Base-by-base conservation (phyloP, 2,888 invertebrate genomes). In the Plagiodera versicolora region DNA sequence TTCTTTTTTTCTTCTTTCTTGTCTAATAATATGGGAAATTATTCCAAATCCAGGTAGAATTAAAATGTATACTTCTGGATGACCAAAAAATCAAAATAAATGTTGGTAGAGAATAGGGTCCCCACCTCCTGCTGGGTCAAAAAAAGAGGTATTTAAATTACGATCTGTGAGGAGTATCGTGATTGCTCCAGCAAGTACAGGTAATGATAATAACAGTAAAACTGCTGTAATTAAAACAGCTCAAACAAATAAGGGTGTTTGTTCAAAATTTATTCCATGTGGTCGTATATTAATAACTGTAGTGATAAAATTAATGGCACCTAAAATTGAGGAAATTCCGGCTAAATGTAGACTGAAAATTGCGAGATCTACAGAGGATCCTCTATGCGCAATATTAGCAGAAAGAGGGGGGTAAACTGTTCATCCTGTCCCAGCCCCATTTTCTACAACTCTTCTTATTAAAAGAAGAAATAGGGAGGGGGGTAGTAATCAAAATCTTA, bases 11-110 rank as follows among this genome's bases (percentile, higher is more conserved):
- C 86, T 86, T 76, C 86, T 86, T 85, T 89, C 87, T 84, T 87
- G 87, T 0, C 84, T 84, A 80, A 91, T 87, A 82, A 90, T 88
- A 77, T 91, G 90, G 0, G 89, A 91, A 79, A 92, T 87, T 83
- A 92, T 85, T 0, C 91, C 91, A 84, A 92, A 57, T 32, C 50
- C 57, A n/a, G 50, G 51, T 0, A 57, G 4, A 45, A 57, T 57
- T 46, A 51, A 81, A 89, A 92, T 91, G 81, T 92, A 93, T 65
- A 92, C 91, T 86, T 92, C 91, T 9, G 91, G 92, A 58, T 92
- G 92, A 0, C 91, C 92, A 85, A 92, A 28, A 28, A 4, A 28
- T 28, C 28, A 28, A 28, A 28, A 28, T 28, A 28, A 28, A 28
- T 28, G 28, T 28, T 28, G 28, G 9, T 28, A 28, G 4, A 28